Percentiles rank a stretch among this genome's conserved stretches.
Evolutionary conservation across 2,888 invertebrate species (phyloP).

Genomic region (Cataglyphis livida): DNA sequence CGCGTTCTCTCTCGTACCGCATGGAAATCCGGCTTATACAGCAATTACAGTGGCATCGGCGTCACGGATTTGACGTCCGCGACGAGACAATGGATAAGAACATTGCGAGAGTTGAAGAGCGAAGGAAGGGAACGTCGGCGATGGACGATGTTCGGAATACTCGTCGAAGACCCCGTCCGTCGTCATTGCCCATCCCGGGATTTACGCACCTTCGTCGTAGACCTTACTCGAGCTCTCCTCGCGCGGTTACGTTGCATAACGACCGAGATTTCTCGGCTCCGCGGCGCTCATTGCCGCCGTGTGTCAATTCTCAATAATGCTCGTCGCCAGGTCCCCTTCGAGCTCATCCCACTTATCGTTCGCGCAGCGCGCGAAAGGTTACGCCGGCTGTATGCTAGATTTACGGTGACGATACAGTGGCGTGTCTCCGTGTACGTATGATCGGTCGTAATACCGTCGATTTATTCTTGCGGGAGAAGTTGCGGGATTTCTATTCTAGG

Average conservation of each 20-base stretch:
- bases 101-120: background rate
- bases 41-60: background rate
- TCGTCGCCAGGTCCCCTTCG: slow-evolving; percentile 59
- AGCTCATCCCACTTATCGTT: slow-evolving; percentile 60
- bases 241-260: slow-evolving; percentile 70
- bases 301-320: slow-evolving; percentile 70
- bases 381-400: slow-evolving; percentile 45
- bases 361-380: slow-evolving; percentile 61
- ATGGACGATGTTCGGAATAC: slow-evolving; percentile 56
- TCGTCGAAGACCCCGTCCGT: slow-evolving; percentile 62
- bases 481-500: slow-evolving; percentile 7
- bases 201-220: slow-evolving; percentile 80
- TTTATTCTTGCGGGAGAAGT: slow-evolving; percentile 26
- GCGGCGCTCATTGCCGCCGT: slow-evolving; percentile 71
- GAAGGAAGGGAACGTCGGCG: background rate
- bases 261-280: slow-evolving; percentile 51
- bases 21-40: slow-evolving; percentile 34
- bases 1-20: background rate
- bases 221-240: slow-evolving; percentile 74
- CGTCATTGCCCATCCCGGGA: slow-evolving; percentile 74
- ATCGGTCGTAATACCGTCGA: slow-evolving; percentile 33
- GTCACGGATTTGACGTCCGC: slow-evolving; percentile 24
- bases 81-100: slow-evolving; percentile 25
- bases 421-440: background rate
- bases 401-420: slow-evolving; percentile 26